Evolutionary conservation across 1,140 invertebrate genomes (phyloP).

Genomic region (fruit fly (Drosophila melanogaster)): DNA sequence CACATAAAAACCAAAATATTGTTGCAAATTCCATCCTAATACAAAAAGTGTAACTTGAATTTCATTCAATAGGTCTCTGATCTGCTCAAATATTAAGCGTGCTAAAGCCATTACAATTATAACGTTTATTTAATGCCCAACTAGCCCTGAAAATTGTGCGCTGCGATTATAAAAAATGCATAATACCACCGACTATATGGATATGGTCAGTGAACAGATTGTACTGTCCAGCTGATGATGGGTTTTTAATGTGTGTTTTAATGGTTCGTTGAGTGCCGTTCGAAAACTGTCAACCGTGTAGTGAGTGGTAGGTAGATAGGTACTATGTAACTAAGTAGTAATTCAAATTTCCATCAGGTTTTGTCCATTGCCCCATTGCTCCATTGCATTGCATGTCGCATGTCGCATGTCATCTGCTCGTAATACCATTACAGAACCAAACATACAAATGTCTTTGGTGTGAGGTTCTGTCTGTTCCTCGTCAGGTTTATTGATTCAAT

Average conservation of each 20-base stretch:
- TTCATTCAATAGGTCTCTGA: neutral
- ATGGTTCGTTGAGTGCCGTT: slow-evolving; percentile 42
- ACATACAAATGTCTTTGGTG: neutral
- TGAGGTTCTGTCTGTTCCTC: neutral
- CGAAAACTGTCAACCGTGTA: slow-evolving; percentile 8
- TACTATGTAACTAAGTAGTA: slow-evolving; percentile 5
- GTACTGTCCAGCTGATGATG: slow-evolving; percentile 16
- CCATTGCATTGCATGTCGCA: slow-evolving; percentile 16
- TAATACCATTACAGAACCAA: slow-evolving; percentile 6
- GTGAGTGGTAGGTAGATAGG: neutral
- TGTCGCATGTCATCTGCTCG: slow-evolving; percentile 23
- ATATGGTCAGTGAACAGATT: slow-evolving; percentile 30
- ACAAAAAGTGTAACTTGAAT: neutral
- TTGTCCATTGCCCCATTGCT: slow-evolving; percentile 13
- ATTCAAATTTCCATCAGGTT: slow-evolving; percentile 15
- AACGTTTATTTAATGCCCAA: slow-evolving; percentile 49
- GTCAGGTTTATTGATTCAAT: slow-evolving; percentile 31
- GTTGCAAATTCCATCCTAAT: too few species aligned
- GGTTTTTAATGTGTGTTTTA: slow-evolving; percentile 52
- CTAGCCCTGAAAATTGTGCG: slow-evolving; percentile 51
- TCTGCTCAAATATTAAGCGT: neutral
- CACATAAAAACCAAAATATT: neutral
- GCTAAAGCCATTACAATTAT: slow-evolving; percentile 16
- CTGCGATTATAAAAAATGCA: slow-evolving; percentile 18
- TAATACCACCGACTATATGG: slow-evolving; percentile 14